Percentiles rank a stretch among this genome's conserved stretches.
phyloP scores from a whole-genome alignment of 2,888 invertebrate genomes.

The Scrobipalpa atriplicella region DNA sequence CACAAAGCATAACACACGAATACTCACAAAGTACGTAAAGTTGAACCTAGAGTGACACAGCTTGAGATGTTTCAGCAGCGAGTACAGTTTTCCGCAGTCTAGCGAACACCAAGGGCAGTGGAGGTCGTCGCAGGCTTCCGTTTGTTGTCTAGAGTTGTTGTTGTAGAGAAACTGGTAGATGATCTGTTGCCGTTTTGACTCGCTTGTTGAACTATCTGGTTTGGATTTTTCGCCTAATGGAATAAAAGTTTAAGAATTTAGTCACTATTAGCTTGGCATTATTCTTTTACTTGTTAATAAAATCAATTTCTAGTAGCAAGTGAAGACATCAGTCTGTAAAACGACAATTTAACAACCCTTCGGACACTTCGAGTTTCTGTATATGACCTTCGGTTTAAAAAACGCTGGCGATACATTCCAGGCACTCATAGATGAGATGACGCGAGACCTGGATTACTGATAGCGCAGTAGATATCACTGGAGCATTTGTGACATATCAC shows the following conservation, averaged over 20 bases:
- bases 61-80: conserved; percentile 96
- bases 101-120: conserved; percentile 98
- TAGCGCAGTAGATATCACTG: too few species aligned
- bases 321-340: too few species aligned
- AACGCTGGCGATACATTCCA: too few species aligned
- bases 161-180: conserved; percentile 98
- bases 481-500: too few species aligned
- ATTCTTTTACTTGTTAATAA: not conserved
- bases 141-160: conserved; percentile 97
- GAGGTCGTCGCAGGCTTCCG: conserved; percentile 95
- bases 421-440: too few species aligned
- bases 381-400: too few species aligned
- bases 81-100: conserved; percentile 93
- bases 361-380: too few species aligned
- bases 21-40: conserved; percentile 93
- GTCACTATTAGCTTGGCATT: not conserved
- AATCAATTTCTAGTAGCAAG: not conserved
- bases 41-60: conserved; percentile 96
- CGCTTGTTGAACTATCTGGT: conserved; percentile 49
- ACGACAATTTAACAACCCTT: too few species aligned
- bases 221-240: conserved; percentile 62
- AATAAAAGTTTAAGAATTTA: not conserved
- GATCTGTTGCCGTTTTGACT: conserved; percentile 86
- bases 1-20: too few species aligned
- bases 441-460: too few species aligned